phyloP scores from a whole-genome alignment of 2,888 invertebrate genomes.

The Luperina nickerlii region DNA sequence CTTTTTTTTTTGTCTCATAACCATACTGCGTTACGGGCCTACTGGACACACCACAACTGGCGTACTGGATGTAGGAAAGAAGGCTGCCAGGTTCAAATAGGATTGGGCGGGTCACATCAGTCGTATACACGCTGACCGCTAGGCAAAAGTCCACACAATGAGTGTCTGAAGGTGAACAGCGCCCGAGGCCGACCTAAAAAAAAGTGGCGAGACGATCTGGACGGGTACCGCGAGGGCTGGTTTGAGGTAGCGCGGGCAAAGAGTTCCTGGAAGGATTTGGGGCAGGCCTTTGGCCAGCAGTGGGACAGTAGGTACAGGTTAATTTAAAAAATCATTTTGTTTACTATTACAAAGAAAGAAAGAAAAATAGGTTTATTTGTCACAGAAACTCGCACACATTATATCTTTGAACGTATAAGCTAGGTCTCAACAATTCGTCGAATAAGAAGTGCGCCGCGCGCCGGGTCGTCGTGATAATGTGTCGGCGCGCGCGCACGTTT shows the following conservation, averaged over 20 bases:
- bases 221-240: too few species aligned
- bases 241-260: too few species aligned
- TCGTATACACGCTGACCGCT: background rate
- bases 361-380: background rate
- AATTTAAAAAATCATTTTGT: background rate
- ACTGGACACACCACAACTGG: background rate
- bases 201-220: background rate
- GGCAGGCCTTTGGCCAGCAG: background rate
- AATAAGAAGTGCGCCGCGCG: conserved; percentile 52
- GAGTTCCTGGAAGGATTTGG: background rate
- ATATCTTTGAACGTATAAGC: conserved; percentile 21
- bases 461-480: conserved; percentile 66
- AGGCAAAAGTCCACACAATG: too few species aligned
- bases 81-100: background rate
- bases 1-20: background rate
- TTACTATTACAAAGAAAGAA: conserved; percentile 13
- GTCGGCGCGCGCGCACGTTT: conserved; percentile 65
- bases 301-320: background rate
- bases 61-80: background rate
- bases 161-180: too few species aligned
- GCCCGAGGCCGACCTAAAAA: background rate
- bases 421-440: conserved; percentile 55
- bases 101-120: background rate
- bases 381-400: background rate
- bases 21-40: background rate